Conservation (phyloP, 2,797 vertebrate genomes). For the Pantherophis vulpinus region DNA sequence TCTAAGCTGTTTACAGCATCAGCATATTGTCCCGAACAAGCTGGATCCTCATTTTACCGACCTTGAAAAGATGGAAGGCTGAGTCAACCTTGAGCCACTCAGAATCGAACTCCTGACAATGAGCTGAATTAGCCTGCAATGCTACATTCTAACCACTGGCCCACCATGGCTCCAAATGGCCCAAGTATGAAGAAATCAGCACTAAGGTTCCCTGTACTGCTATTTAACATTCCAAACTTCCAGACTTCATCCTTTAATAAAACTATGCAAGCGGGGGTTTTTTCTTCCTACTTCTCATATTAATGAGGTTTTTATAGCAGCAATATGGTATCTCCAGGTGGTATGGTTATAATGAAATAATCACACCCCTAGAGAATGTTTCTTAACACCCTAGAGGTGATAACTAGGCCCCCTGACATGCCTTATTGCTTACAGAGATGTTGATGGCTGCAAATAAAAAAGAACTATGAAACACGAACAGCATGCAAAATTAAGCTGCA, state of each 20-base stretch:
- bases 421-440: constrained; percentile 47
- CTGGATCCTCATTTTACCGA: neutral
- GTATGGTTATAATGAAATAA: constrained; percentile 63
- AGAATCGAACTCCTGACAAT: neutral
- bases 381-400: constrained; percentile 54
- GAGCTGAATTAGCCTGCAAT: neutral
- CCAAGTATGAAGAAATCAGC: constrained; percentile 27
- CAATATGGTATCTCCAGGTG: constrained; percentile 68
- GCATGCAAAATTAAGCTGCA: constrained; percentile 57
- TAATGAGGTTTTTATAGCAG: constrained; percentile 63
- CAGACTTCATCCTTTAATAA: constrained; percentile 45
- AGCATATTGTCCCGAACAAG: too few relatives aligned
- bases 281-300: constrained; percentile 44
- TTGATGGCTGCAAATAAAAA: constrained; percentile 63
- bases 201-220: constrained; percentile 21
- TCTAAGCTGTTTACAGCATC: neutral
- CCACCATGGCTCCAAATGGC: neutral
- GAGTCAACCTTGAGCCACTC: neutral
- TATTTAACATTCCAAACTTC: constrained; percentile 58
- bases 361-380: constrained; percentile 44
- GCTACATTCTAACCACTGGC: neutral
- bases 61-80: neutral
- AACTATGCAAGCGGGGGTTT: constrained; percentile 47
- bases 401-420: constrained; percentile 23
- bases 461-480: constrained; percentile 49